Percentiles rank a stretch among this genome's conserved stretches.
phyloP scores from a whole-genome alignment of 2,888 invertebrate genomes.

The Eumerus sabulonum region DNA sequence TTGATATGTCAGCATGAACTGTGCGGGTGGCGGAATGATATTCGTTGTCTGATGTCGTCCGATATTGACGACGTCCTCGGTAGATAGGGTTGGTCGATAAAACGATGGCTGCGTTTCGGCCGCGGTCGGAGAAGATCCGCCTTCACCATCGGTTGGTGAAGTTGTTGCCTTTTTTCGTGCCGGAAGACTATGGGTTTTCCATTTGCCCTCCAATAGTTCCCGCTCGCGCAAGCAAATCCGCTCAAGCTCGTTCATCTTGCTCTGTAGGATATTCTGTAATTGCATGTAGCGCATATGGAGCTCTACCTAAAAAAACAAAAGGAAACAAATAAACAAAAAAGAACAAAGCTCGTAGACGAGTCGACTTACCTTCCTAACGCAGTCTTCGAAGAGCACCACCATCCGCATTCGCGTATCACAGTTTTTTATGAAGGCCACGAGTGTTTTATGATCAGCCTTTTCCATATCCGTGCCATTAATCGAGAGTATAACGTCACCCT shows the following conservation, averaged over 20 bases:
- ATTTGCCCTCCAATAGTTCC: conserved; percentile 90
- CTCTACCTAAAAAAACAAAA: conserved; percentile 81
- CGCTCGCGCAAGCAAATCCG: conserved; percentile 89
- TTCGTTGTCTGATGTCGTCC: conserved; percentile 77
- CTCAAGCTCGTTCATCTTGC: conserved; percentile 91
- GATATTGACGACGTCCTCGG: conserved; percentile 85
- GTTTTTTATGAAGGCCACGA: conserved; percentile 94
- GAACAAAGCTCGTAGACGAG: not conserved
- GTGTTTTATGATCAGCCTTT: conserved; percentile 93
- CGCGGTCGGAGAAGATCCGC: conserved; percentile 80
- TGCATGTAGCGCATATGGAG: conserved; percentile 96
- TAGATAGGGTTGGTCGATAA: conserved; percentile 89
- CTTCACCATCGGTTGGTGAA: conserved; percentile 79
- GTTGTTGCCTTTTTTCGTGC: conserved; percentile 88
- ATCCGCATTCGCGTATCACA: conserved; percentile 95
- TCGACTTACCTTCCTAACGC: conserved; percentile 90
- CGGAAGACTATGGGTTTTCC: conserved; percentile 94
- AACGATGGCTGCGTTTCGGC: conserved; percentile 79
- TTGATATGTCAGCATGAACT: conserved; percentile 82
- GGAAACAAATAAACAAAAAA: not conserved
- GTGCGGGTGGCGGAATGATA: conserved; percentile 79
- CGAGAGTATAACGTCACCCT: conserved; percentile 97
- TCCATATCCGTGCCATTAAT: conserved; percentile 98
- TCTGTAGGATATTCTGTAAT: conserved; percentile 89
- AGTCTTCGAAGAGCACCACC: conserved; percentile 98